Evolutionary conservation across 2,888 invertebrate species (phyloP), one percentile per base, ranked within the genome.

Genomic region (Dynastes hyllus): DNA sequence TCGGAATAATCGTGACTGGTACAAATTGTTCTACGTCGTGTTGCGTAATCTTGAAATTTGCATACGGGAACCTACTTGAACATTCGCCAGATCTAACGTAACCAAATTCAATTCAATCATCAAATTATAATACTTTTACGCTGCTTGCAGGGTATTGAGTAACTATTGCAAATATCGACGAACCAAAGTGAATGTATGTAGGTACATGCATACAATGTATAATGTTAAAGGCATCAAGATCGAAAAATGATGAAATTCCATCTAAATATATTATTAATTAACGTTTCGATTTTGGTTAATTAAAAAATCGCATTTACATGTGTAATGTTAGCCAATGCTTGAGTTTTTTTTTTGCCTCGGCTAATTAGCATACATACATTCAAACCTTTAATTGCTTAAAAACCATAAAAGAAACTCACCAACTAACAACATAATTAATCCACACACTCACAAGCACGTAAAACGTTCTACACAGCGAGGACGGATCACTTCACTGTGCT

Each of bases 361-460:
- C 9, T 58, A 45, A 67, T 67, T 67, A 45, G 50, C 67, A 67
- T 63, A 29, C 63, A 32, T 45, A 29, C 63, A 32, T 45, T 45
- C 45, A 45, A 45, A 8, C 45, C 45, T 45, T 45, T 45, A 45
- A 45, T 45, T 45, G 45, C 45, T 63, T 63, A 63, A 63, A 27
- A 63, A 63, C 4, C 63, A 27, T 50, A 67, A 55, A n/a, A 55
- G 1, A 55, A 32, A 73, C 73, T 73, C 40, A 73, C 73, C 73
- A 40, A 73, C 29, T 73, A 73, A 73, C 58, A 73, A 73, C 73
- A 73, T 73, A 58, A 29, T 73, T 37, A n/a, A 29, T 40, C 22
- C 37, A 9, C 5, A 13, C 50, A 37, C 32, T 37, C 32, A 45
- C 45, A 45, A 11, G 0, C 45, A 45, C 45, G 11, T 11, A 45